phyloP scores from a whole-genome alignment of 2,888 invertebrate species.

The Trypoxylon attenuatum region DNA sequence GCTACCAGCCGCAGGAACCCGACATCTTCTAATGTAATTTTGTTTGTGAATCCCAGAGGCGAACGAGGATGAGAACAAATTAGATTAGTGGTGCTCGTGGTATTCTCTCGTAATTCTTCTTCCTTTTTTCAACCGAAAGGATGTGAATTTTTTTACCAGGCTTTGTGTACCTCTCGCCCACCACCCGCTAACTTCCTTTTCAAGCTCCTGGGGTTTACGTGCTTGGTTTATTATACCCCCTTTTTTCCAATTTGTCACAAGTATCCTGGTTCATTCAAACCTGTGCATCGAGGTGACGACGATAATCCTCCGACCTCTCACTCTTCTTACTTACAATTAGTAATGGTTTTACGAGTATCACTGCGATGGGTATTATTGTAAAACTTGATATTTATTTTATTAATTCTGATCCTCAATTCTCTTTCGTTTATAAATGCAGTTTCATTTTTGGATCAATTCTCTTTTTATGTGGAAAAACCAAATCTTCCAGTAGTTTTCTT shows the following conservation, averaged over 20 bases:
- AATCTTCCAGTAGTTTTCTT: too few species aligned
- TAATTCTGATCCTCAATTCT: too few species aligned
- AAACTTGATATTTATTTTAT: too few species aligned
- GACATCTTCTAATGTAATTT: slow-evolving; percentile 64
- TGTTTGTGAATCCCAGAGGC: slow-evolving; percentile 59
- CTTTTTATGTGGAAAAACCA: too few species aligned
- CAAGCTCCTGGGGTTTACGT: neutral
- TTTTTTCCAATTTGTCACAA: neutral
- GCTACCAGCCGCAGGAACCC: slow-evolving; percentile 21
- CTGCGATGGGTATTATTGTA: too few species aligned
- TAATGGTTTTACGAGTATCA: too few species aligned
- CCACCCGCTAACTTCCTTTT: slow-evolving; percentile 1
- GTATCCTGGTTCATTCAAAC: neutral
- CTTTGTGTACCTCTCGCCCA: neutral
- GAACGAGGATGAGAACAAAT: slow-evolving; percentile 59
- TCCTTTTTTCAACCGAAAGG: slow-evolving; percentile 3
- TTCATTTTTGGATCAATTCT: too few species aligned
- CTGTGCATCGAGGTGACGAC: too few species aligned
- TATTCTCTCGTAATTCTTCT: slow-evolving; percentile 41
- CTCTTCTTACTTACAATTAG: too few species aligned
- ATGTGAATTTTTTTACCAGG: slow-evolving; percentile 9
- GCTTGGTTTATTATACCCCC: neutral
- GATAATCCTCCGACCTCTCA: too few species aligned
- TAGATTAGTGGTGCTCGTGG: slow-evolving; percentile 53
- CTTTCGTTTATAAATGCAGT: too few species aligned